Evolutionary conservation across 1,140 invertebrate genomes (phyloP).

Genomic region (Atopsyche davidsoni): DNA sequence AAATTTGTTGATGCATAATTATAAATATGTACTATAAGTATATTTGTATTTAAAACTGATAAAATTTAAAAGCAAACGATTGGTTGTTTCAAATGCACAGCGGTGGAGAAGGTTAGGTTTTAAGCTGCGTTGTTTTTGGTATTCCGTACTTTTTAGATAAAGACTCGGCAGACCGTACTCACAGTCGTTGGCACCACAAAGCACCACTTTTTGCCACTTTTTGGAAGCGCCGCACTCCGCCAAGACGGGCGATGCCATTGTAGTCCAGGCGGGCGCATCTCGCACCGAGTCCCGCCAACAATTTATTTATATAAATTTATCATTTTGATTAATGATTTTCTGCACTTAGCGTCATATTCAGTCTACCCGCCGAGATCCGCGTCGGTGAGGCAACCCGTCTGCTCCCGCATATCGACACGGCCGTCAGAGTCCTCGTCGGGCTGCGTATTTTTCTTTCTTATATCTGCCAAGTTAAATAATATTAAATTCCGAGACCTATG

Average conservation of each 20-base stretch:
- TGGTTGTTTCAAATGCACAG: too few species aligned
- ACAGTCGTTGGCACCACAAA: too few species aligned
- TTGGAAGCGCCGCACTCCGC: too few species aligned
- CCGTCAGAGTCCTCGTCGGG: neutral
- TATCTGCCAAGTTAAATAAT: conserved; percentile 3
- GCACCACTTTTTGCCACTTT: too few species aligned
- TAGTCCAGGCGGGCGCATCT: neutral
- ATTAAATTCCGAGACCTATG: conserved; percentile 7
- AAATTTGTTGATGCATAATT: too few species aligned
- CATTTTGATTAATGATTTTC: conserved; percentile 27
- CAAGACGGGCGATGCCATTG: conserved; percentile 4
- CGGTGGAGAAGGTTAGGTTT: too few species aligned
- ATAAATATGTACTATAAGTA: too few species aligned
- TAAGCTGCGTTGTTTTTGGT: too few species aligned
- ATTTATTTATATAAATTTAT: conserved; percentile 30
- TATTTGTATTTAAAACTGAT: too few species aligned
- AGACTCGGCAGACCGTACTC: too few species aligned
- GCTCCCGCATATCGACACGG: neutral
- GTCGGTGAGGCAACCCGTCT: neutral
- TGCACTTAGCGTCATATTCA: conserved; percentile 24
- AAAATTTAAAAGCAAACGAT: too few species aligned
- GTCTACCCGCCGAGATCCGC: neutral
- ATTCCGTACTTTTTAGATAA: too few species aligned
- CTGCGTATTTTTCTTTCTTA: conserved; percentile 1
- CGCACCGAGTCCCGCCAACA: conserved; percentile 2